Percentiles rank a stretch among this genome's conserved stretches.
phyloP scores from a whole-genome alignment of 2,888 invertebrate genomes.

The Drosophila kambysellisi region DNA sequence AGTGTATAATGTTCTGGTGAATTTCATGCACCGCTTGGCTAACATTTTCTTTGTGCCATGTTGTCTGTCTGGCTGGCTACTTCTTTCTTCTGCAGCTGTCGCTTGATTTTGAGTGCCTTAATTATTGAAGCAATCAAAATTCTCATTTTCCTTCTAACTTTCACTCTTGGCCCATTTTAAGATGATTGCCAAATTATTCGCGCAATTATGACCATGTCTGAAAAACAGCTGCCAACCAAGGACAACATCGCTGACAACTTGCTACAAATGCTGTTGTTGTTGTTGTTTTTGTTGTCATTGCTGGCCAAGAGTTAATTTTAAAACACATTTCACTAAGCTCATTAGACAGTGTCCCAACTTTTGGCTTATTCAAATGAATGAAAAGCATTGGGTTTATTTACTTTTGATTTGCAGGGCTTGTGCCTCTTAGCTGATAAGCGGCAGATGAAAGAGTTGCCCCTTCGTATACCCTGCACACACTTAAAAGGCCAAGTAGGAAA shows the following conservation, averaged over 20 bases:
- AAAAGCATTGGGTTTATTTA: conserved; percentile 59
- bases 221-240: conserved; percentile 64
- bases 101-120: conserved; percentile 56
- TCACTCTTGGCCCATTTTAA: conserved; percentile 31
- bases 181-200: conserved; percentile 60
- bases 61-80: conserved; percentile 4
- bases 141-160: background rate
- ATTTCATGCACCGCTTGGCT: conserved; percentile 30
- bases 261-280: conserved; percentile 17
- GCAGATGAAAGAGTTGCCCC: background rate
- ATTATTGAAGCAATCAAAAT: conserved; percentile 60
- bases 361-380: conserved; percentile 58
- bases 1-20: conserved; percentile 20
- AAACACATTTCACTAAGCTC: conserved; percentile 72
- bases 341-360: conserved; percentile 50
- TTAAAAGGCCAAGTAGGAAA: background rate
- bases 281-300: no score
- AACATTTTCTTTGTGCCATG: conserved; percentile 16
- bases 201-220: conserved; percentile 62
- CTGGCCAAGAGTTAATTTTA: conserved; percentile 66
- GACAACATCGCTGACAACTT: conserved; percentile 26
- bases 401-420: conserved; percentile 56
- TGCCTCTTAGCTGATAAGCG: background rate
- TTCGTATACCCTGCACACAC: background rate
- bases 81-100: background rate